These are phyloP conservation scores for Eupsittula cactorum DNA, from an alignment of 2,113 vertebrate genomes.

Conservation along the genomic window DNA sequence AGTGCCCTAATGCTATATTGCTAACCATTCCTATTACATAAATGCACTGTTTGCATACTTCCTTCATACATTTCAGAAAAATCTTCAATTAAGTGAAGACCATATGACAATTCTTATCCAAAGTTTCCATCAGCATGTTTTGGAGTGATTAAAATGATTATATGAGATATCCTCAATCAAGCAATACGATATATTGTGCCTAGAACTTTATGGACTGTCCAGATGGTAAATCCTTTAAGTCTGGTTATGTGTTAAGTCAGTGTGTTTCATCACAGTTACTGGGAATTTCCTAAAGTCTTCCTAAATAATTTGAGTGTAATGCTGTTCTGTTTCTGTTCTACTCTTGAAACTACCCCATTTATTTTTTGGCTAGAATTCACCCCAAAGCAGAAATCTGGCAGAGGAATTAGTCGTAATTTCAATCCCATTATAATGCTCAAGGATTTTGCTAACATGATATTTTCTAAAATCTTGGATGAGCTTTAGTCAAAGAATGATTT, in stretches of 20 bases:
- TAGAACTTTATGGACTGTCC: background rate
- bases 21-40: slow-evolving; percentile 76
- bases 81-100: slow-evolving; percentile 76
- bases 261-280: background rate
- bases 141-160: slow-evolving; percentile 55
- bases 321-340: background rate
- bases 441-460: background rate
- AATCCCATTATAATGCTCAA: background rate
- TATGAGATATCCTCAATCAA: background rate
- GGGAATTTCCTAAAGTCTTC: background rate
- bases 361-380: background rate
- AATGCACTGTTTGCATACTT: slow-evolving; percentile 73
- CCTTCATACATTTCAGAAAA: slow-evolving; percentile 69
- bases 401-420: background rate
- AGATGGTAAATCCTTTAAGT: background rate
- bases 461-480: background rate
- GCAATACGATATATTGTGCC: background rate
- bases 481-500: background rate
- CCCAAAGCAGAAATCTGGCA: background rate
- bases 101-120: slow-evolving; percentile 54
- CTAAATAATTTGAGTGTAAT: background rate
- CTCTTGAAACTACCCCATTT: background rate
- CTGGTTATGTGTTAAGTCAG: background rate
- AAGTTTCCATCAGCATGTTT: slow-evolving; percentile 54
- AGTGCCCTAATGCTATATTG: slow-evolving; percentile 76